These are phyloP conservation scores for Mormyrus hasselquistii DNA, from an alignment of 2,797 vertebrate species.

Conservation along the genomic window DNA sequence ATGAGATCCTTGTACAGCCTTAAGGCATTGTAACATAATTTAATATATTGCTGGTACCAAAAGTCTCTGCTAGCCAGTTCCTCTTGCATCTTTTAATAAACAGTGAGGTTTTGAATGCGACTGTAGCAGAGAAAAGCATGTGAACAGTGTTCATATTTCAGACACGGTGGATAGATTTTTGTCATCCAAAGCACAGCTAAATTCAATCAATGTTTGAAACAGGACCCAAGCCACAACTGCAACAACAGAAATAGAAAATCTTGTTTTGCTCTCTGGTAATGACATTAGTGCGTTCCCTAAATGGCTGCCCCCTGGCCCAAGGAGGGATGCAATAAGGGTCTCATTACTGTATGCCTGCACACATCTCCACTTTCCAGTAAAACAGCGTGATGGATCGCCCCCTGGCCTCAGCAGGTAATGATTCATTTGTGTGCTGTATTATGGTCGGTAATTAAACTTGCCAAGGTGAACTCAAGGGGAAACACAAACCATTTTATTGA, in stretches of 20 bases:
- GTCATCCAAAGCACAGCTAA: constrained; percentile 65
- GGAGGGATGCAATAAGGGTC: constrained; percentile 63
- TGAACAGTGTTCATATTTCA: constrained; percentile 60
- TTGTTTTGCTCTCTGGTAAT: constrained; percentile 68
- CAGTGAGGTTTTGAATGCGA: constrained; percentile 31
- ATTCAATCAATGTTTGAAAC: constrained; percentile 81
- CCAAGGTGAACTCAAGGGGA: constrained; percentile 68
- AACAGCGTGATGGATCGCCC: constrained; percentile 60
- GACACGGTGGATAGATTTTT: constrained; percentile 62
- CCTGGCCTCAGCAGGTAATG: constrained; percentile 47
- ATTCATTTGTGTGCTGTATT: constrained; percentile 54
- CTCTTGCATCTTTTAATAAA: constrained; percentile 57
- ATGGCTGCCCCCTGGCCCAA: constrained; percentile 58
- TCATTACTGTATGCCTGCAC: constrained; percentile 63
- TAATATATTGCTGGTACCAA: neutral
- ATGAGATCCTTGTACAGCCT: neutral
- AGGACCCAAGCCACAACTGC: constrained; percentile 70
- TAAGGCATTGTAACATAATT: neutral
- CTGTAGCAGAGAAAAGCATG: constrained; percentile 48
- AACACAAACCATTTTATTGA: constrained; percentile 64
- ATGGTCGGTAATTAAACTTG: constrained; percentile 64
- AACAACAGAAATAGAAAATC: constrained; percentile 79
- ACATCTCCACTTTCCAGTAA: constrained; percentile 68
- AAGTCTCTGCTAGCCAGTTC: neutral
- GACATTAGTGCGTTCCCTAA: constrained; percentile 70